These are phyloP conservation scores for Clostera curtula DNA, from an alignment of 2,888 invertebrate species.

Conservation along the genomic window DNA sequence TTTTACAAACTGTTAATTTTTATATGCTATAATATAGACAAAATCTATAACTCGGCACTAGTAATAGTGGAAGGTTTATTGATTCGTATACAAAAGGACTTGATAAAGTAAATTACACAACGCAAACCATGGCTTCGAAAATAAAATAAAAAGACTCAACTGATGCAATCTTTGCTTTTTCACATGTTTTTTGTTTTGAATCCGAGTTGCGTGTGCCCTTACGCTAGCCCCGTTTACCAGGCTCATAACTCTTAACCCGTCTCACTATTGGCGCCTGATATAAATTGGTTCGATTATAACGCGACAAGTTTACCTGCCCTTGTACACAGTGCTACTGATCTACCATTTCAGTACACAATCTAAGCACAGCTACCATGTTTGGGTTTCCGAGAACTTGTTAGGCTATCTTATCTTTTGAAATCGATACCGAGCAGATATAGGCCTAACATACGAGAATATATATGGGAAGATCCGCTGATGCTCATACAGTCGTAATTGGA, in stretches of 20 bases:
- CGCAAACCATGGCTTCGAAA: no score
- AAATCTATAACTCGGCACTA: no score
- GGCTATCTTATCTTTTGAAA: conserved; percentile 33
- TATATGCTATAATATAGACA: no score
- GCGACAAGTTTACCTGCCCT: conserved; percentile 39
- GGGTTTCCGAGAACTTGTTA: conserved; percentile 22
- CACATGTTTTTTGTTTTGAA: not conserved
- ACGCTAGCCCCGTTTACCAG: conserved; percentile 10
- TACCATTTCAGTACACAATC: conserved; percentile 30
- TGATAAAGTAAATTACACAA: no score
- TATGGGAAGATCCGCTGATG: no score
- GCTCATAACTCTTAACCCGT: conserved; percentile 13
- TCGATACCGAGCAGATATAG: conserved; percentile 24
- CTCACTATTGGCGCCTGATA: conserved; percentile 31
- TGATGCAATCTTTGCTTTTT: no score
- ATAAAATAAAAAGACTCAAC: no score
- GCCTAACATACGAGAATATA: conserved; percentile 11
- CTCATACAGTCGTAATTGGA: conserved; percentile 1
- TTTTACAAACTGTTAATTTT: no score
- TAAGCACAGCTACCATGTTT: conserved; percentile 27
- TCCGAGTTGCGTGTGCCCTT: conserved; percentile 5
- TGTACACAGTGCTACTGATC: conserved; percentile 26
- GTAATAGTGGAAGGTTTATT: no score
- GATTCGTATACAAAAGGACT: no score
- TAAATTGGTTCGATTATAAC: conserved; percentile 47